Percentiles rank a stretch among this genome's conserved stretches.
Evolutionary conservation across 1,140 invertebrate genomes (phyloP).

Genomic region (Pollicipes pollicipes): DNA sequence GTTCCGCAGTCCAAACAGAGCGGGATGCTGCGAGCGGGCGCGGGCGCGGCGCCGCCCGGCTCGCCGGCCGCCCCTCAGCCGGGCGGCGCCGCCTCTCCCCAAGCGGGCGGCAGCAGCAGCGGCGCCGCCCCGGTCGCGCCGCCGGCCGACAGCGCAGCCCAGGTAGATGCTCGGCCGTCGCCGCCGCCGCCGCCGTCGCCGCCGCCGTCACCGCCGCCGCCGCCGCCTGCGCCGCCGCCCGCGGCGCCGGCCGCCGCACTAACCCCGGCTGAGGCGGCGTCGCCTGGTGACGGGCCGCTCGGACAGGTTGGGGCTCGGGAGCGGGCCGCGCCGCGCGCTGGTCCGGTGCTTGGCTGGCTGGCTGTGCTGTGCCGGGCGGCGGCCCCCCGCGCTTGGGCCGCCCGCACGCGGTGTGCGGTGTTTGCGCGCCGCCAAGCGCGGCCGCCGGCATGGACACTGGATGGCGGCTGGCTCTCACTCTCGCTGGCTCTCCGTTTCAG

Average conservation of each 20-base stretch:
- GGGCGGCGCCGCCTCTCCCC: too few relatives aligned
- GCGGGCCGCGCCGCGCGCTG: too few relatives aligned
- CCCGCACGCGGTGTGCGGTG: too few relatives aligned
- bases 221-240: too few relatives aligned
- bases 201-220: too few relatives aligned
- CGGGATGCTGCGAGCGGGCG: neutral
- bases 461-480: neutral
- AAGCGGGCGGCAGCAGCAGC: too few relatives aligned
- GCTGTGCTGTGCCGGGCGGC: neutral
- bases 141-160: neutral
- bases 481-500: neutral
- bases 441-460: too few relatives aligned
- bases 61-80: too few relatives aligned
- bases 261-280: neutral
- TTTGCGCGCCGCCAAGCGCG: too few relatives aligned
- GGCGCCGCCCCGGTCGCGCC: too few relatives aligned
- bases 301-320: neutral
- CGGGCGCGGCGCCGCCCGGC: too few relatives aligned
- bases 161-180: neutral
- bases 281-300: neutral
- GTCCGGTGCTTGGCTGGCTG: neutral
- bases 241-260: neutral
- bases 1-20: neutral
- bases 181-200: too few relatives aligned
- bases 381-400: neutral